Evolutionary conservation across 2,888 invertebrate genomes (phyloP).

Genomic region (Perdita meconis): DNA sequence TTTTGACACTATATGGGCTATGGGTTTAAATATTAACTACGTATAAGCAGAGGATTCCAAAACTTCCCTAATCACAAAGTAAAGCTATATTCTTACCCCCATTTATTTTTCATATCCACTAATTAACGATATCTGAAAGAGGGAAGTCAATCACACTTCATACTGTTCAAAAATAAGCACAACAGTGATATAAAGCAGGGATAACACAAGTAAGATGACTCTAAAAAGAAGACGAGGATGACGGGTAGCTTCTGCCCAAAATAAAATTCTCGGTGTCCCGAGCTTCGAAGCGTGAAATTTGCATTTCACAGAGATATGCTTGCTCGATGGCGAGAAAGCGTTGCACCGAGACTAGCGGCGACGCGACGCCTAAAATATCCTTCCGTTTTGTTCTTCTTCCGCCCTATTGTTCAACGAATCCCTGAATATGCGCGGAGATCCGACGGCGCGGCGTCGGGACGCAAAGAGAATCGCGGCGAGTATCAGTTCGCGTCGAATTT

Average conservation of each 20-base stretch:
- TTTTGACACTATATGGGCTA: too few species aligned
- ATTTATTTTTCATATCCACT: too few species aligned
- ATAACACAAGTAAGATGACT: too few species aligned
- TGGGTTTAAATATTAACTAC: too few species aligned
- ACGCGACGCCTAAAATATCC: conserved; percentile 44
- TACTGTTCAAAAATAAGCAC: too few species aligned
- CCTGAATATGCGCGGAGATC: conserved; percentile 34
- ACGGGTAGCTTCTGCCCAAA: conserved; percentile 9
- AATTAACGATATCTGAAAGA: too few species aligned
- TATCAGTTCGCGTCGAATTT: conserved; percentile 38
- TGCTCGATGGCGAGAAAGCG: not conserved
- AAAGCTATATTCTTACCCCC: too few species aligned
- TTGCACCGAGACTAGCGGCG: not conserved
- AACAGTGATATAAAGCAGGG: too few species aligned
- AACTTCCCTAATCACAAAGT: too few species aligned
- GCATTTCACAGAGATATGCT: conserved; percentile 2
- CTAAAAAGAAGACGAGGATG: not conserved
- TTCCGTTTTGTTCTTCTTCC: conserved; percentile 34
- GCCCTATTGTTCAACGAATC: conserved; percentile 39
- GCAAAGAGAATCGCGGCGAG: conserved; percentile 15
- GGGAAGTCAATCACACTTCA: too few species aligned
- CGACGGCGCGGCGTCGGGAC: conserved; percentile 6
- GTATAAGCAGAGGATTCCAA: too few species aligned
- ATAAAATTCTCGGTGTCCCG: not conserved
- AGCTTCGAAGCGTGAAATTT: conserved; percentile 2